Evolutionary conservation across 2,888 invertebrate genomes (phyloP).

Genomic region (Augiades crinisus): DNA sequence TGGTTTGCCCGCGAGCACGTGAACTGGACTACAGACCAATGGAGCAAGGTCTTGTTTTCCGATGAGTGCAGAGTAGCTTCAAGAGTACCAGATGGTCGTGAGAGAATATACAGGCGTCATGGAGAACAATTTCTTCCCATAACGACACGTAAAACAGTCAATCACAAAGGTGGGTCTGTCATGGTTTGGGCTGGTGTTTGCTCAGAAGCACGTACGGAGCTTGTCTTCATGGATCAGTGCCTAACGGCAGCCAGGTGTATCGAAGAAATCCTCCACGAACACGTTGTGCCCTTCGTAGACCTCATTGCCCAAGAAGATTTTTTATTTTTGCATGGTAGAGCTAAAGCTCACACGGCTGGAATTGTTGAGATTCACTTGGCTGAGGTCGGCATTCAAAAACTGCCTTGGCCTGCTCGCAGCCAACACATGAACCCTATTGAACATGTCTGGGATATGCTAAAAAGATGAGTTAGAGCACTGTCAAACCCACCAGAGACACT

Average conservation of each 20-base stretch:
- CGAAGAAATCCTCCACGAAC: background rate
- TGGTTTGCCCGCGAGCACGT: slow-evolving; percentile 26
- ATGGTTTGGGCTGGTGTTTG: slow-evolving; percentile 26
- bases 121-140: slow-evolving; percentile 21
- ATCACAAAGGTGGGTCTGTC: slow-evolving; percentile 28
- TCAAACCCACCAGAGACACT: too few relatives aligned
- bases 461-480: too few relatives aligned
- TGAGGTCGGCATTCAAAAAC: too few relatives aligned
- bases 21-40: slow-evolving; percentile 26
- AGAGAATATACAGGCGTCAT: too few relatives aligned
- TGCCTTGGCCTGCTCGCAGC: background rate
- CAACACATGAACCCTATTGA: background rate
- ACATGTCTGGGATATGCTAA: background rate
- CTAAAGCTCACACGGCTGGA: too few relatives aligned
- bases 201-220: slow-evolving; percentile 27
- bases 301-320: too few relatives aligned
- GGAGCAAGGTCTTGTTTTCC: slow-evolving; percentile 23
- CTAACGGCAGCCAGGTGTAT: background rate
- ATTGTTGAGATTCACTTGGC: too few relatives aligned
- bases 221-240: slow-evolving; percentile 8
- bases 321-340: too few relatives aligned
- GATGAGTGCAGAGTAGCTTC: too few relatives aligned
- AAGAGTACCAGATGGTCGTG: too few relatives aligned
- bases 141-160: slow-evolving; percentile 9
- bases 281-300: background rate